phyloP scores from a whole-genome alignment of 2,113 vertebrate species.

The Ictalurus punctatus region DNA sequence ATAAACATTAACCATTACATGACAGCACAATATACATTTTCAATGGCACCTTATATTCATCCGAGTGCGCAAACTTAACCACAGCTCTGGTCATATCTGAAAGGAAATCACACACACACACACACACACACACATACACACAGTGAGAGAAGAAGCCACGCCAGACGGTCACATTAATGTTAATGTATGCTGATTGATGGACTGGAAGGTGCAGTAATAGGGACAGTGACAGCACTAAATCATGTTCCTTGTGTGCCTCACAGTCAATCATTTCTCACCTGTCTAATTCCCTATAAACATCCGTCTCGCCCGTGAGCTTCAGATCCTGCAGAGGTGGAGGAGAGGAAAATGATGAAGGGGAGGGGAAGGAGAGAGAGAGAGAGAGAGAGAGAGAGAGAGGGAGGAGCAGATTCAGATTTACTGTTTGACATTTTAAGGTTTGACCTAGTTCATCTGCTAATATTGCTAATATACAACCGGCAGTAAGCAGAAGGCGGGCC shows the following conservation, averaged over 20 bases:
- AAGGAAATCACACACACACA: constrained; percentile 55
- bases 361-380: constrained; percentile 41
- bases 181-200: constrained; percentile 28
- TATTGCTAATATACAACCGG: constrained; percentile 65
- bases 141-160: not conserved
- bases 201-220: constrained; percentile 5
- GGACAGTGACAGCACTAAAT: constrained; percentile 22
- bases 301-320: constrained; percentile 71
- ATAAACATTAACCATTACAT: not conserved
- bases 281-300: constrained; percentile 76
- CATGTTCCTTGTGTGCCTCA: constrained; percentile 50
- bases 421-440: constrained; percentile 50
- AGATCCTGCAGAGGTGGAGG: constrained; percentile 69
- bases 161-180: constrained; percentile 18
- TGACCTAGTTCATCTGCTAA: constrained; percentile 68
- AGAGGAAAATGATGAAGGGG: constrained; percentile 38
- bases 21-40: not conserved
- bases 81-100: constrained; percentile 69
- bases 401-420: constrained; percentile 56
- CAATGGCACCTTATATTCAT: not conserved
- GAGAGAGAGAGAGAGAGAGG: constrained; percentile 29
- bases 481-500: constrained; percentile 42
- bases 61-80: constrained; percentile 56
- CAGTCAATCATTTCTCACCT: constrained; percentile 63
- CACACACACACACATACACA: constrained; percentile 41